Conservation (phyloP, 2,888 invertebrate genomes). For the Diaperis boleti region DNA sequence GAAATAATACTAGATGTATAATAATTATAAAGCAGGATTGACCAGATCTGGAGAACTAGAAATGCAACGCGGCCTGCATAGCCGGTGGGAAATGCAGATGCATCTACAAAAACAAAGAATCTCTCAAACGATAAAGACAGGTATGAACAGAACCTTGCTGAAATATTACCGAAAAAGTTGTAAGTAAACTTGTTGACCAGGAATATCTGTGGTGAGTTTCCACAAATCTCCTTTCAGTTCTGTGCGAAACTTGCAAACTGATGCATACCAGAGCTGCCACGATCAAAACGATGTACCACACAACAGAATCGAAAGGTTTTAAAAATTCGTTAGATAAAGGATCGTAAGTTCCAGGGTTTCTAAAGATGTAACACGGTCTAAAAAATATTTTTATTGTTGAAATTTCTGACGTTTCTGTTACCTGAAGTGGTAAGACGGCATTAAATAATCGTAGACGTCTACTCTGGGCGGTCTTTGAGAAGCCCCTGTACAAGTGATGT, state of each 20-base stretch:
- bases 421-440: constrained; percentile 57
- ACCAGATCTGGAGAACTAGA: constrained; percentile 56
- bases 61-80: constrained; percentile 57
- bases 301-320: constrained; percentile 64
- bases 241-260: constrained; percentile 62
- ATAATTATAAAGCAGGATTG: constrained; percentile 70
- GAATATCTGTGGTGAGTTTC: constrained; percentile 63
- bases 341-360: constrained; percentile 54
- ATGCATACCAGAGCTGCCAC: constrained; percentile 60
- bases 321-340: constrained; percentile 65
- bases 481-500: constrained; percentile 53
- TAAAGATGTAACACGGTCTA: constrained; percentile 58
- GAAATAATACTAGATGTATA: constrained; percentile 74
- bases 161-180: constrained; percentile 53
- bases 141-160: constrained; percentile 62
- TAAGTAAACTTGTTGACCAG: constrained; percentile 64
- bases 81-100: constrained; percentile 51
- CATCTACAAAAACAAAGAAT: constrained; percentile 46
- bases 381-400: too few relatives aligned
- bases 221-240: constrained; percentile 61
- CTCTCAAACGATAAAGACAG: too few relatives aligned
- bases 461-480: constrained; percentile 48
- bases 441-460: constrained; percentile 53
- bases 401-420: constrained; percentile 26
- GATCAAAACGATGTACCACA: constrained; percentile 65